phyloP scores from a whole-genome alignment of 2,113 vertebrate species.

The Callipepla squamata region DNA sequence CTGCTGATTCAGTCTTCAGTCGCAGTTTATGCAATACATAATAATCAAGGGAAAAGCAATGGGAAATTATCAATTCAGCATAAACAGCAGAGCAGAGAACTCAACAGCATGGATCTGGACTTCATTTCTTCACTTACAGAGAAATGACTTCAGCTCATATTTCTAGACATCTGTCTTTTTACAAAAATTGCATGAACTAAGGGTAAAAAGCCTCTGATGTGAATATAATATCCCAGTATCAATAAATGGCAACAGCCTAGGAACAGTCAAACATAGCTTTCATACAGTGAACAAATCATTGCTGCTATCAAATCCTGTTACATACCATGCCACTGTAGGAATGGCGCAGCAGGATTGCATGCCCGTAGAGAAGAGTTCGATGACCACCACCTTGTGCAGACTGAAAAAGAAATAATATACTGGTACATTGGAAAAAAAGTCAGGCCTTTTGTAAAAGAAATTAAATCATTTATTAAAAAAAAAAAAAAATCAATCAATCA shows the following conservation, averaged over 20 bases:
- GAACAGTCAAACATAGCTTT: neutral
- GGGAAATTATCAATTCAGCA: neutral
- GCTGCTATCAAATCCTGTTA: neutral
- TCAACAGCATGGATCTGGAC: neutral
- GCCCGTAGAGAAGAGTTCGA: slow-evolving; percentile 92
- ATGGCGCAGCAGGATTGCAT: slow-evolving; percentile 92
- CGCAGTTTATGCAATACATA: neutral
- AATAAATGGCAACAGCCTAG: neutral
- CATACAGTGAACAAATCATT: neutral
- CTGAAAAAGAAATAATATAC: slow-evolving; percentile 66
- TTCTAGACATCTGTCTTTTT: neutral
- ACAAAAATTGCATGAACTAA: neutral
- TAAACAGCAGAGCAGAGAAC: neutral
- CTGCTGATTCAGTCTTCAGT: neutral
- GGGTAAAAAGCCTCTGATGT: neutral
- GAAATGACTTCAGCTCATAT: accelerated
- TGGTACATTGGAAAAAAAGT: neutral
- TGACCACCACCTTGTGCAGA: slow-evolving; percentile 92
- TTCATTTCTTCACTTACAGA: neutral
- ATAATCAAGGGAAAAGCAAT: neutral
- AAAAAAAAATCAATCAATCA: neutral
- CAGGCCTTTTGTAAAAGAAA: neutral
- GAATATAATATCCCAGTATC: neutral
- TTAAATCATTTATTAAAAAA: neutral
- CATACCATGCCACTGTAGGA: slow-evolving; percentile 96